phyloP scores from a whole-genome alignment of 2,888 invertebrate species.

The Cybosia mesomella region DNA sequence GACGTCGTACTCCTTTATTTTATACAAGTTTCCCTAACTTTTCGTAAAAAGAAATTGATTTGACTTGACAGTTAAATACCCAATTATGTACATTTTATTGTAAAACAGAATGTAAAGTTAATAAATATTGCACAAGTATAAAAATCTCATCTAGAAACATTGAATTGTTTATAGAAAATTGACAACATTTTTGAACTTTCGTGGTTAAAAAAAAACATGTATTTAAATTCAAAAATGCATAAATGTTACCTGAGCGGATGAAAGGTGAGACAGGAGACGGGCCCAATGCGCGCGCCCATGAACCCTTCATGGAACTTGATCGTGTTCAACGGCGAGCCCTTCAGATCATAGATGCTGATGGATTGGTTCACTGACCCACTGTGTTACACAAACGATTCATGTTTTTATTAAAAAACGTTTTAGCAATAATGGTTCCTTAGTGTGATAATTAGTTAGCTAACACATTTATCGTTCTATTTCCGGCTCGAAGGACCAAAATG shows the following conservation, averaged over 20 bases:
- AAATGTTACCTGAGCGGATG: slow-evolving; percentile 90
- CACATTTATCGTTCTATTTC: neutral
- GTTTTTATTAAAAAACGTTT: neutral
- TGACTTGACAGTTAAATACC: no score
- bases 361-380: slow-evolving; percentile 93
- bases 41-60: no score
- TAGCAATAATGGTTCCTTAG: neutral
- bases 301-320: slow-evolving; percentile 97
- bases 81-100: no score
- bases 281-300: slow-evolving; percentile 93
- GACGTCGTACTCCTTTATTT: no score
- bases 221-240: neutral
- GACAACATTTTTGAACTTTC: no score
- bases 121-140: no score
- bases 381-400: slow-evolving; percentile 27
- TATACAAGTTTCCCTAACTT: no score
- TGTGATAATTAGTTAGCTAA: neutral
- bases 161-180: neutral
- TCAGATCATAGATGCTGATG: slow-evolving; percentile 92
- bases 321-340: slow-evolving; percentile 91
- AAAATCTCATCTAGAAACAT: no score
- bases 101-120: no score
- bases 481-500: neutral
- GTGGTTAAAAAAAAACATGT: no score
- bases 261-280: slow-evolving; percentile 95